Base-by-base conservation (phyloP, 2,888 invertebrate species). In the Graphium colonna region DNA sequence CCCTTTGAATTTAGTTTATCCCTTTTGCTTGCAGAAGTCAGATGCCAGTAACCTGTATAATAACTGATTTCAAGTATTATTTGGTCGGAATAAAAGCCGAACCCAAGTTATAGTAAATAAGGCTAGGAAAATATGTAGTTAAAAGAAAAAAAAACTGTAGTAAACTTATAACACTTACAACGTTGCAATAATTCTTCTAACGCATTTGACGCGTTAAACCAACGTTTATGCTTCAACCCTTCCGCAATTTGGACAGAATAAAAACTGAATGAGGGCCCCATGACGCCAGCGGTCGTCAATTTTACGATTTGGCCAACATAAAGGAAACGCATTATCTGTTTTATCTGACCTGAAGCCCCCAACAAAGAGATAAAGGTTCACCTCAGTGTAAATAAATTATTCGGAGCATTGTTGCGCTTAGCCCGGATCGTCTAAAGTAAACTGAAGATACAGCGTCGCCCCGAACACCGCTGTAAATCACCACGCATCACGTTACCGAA, bases 321-420 rank as follows among this genome's bases (percentile, higher is more conserved):
- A 84, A 84, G 73, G 67, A 71, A n/a, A 78, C 79, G 75, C 80
- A 84, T 85, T 86, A 86, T 83, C 82, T 75, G 68, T 77, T 82
- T 85, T 85, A 87, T 85, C 82, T 77, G 73, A 77, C 75, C 80
- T 79, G 74, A 81, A 84, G 77, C 67, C 72, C 65, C 74, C 69
- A 77, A 83, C 82, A 85, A 83, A 81, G 78, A 82, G 80, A 87
- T 88, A 88, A 86, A 86, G 77, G 76, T 72, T 76, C 75, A 68
- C 73, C 73, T 62, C 59, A 64, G 73, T 79, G 79, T 86, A 85
- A 84, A 89, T 88, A 87, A 84, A 87, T 86, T 85, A 85, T 81
- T 70, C 73, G 55, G 65, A 66, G 72, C 75, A 81, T 82, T 85
- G 82, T 82, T 62, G 63, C 68, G 69, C 60, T 68, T 17, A 67